Evolutionary conservation across 2,113 vertebrate species (phyloP), one percentile per base, ranked within the genome.

Genomic region (Oryctolagus cuniculus): DNA sequence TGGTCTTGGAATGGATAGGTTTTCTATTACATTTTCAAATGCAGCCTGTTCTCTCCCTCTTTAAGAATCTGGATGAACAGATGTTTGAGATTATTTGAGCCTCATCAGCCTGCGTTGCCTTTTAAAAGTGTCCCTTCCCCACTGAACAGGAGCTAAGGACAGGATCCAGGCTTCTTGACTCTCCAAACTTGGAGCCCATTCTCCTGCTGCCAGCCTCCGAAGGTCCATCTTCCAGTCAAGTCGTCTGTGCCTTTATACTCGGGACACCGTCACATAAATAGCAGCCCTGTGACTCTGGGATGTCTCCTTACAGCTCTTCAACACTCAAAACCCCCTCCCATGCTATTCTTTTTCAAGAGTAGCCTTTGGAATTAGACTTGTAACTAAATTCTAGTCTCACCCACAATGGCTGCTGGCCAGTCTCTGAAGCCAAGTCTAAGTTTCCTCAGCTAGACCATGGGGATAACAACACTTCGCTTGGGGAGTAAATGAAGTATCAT

Each of bases 301-400:
- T 44, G 27, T 31, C 19, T 73, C 27, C 53, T 16, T 24, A 16
- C 67, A 90, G 21, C 24, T 58, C n/a, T 29, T 70, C 25, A 10
- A 38, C 55, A 73, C 6, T n/a, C 27, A 17, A 4, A n/a, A 38
- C 7, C 1, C 34, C 7, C 7, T 12, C 5, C 19, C 5, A 1
- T 49, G 11, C 38, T 44, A 44, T 44, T 44, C 5, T 44, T 44
- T 44, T 44, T 44, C 44, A 81, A 80, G 29, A 77, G 10, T 1
- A 36, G n/a, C 4, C 19, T 55, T 74, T 72, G 69, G 16, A n/a
- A 90, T 61, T 17, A 69, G 34, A 72, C 17, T 22, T 61, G 31
- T 10, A 2, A 29, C 55, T 61, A 29, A 86, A 66, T 58, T 79
- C 16, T 69, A 51, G 21, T 21, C 79, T n/a, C 8, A 27, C 6